These are phyloP conservation scores for Diceros bicornis DNA, from an alignment of 2,797 vertebrate genomes.

Conservation along the genomic window DNA sequence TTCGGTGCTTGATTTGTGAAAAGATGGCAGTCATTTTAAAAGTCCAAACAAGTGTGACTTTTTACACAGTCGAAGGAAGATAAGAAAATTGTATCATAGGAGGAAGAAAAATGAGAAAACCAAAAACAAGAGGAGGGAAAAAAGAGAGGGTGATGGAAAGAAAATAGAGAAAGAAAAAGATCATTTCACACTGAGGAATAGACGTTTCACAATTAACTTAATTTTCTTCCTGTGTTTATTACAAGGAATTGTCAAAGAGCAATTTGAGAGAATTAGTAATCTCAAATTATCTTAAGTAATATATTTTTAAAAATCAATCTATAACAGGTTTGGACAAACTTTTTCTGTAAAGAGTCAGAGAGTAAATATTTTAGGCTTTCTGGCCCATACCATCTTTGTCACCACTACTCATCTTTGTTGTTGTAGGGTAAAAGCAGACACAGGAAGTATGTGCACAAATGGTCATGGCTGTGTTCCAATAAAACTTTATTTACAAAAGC, in stretches of 20 bases:
- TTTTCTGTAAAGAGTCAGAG: background rate
- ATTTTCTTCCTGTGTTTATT: background rate
- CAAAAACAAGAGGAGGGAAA: background rate
- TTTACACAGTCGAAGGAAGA: background rate
- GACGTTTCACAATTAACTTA: background rate
- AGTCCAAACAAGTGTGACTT: background rate
- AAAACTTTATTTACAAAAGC: background rate
- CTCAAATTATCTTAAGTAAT: background rate
- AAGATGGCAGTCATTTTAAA: background rate
- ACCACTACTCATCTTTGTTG: background rate
- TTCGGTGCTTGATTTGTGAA: background rate
- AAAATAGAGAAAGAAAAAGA: background rate
- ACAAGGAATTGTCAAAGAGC: background rate
- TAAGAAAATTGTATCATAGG: background rate
- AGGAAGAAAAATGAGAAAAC: background rate
- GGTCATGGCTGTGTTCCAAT: background rate
- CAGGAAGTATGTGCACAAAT: background rate
- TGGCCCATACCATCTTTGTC: accelerated
- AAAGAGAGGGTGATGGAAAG: background rate
- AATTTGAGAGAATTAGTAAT: background rate
- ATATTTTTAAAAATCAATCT: background rate
- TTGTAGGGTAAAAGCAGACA: background rate
- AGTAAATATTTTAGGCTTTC: background rate
- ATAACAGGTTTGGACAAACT: background rate
- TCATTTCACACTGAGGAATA: background rate